Conservation (phyloP, 2,888 invertebrate genomes). For the Agonopterix arenella region DNA sequence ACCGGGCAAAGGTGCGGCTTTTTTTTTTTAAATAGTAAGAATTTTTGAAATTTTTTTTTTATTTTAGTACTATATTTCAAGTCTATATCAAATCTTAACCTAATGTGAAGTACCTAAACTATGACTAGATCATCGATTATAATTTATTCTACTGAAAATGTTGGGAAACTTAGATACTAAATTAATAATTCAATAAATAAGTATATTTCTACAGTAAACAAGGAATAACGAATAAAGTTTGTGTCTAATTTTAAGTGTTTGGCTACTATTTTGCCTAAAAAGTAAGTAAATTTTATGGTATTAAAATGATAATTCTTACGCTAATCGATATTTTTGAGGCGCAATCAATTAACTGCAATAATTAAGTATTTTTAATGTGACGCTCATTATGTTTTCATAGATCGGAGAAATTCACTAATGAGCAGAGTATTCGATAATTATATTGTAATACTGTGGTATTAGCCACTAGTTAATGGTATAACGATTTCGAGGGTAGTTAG, state of each 20-base stretch:
- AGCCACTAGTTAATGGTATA: not conserved
- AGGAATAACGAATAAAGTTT: too few species aligned
- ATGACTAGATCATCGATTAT: too few species aligned
- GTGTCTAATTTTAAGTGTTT: too few species aligned
- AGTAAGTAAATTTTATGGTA: not conserved
- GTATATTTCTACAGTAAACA: too few species aligned
- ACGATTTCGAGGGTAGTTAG: not conserved
- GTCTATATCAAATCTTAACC: not conserved
- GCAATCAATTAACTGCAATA: not conserved
- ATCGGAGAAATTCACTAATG: not conserved
- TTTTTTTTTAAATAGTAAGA: not conserved
- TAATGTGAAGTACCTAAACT: not conserved
- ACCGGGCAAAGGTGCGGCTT: not conserved
- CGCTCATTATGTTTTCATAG: not conserved
- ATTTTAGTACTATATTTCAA: too few species aligned
- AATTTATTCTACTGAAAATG: too few species aligned
- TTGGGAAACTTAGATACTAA: too few species aligned
- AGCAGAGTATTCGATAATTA: not conserved
- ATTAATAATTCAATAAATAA: too few species aligned
- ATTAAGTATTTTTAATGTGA: not conserved
- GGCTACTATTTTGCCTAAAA: not conserved
- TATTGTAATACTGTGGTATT: not conserved
- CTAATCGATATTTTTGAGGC: not conserved
- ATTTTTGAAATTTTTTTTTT: not conserved
- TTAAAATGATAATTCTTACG: not conserved